Conservation (phyloP, 2,888 invertebrate species). For the Brachylomia viminalis region DNA sequence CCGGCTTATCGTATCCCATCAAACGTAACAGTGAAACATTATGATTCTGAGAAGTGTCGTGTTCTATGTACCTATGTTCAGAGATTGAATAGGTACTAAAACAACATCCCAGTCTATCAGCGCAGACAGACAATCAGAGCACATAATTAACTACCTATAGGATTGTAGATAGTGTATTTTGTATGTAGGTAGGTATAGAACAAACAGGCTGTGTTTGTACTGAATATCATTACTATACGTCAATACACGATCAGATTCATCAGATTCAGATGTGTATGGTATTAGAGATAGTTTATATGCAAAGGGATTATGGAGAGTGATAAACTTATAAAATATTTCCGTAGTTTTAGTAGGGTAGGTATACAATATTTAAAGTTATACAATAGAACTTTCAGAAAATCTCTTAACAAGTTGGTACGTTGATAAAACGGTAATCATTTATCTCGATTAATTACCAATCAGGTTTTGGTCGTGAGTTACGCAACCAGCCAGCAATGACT, state of each 20-base stretch:
- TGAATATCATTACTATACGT: slow-evolving; percentile 52
- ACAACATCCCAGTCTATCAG: slow-evolving; percentile 34
- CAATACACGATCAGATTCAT: slow-evolving; percentile 42
- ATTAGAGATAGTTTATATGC: slow-evolving; percentile 14
- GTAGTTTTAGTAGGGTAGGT: neutral
- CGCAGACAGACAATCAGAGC: slow-evolving; percentile 41
- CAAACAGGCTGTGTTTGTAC: slow-evolving; percentile 42
- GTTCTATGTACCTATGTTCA: neutral
- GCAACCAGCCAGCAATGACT: neutral
- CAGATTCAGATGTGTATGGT: slow-evolving; percentile 25
- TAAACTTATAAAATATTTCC: neutral
- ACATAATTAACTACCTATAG: slow-evolving; percentile 42
- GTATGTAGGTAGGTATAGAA: slow-evolving; percentile 6
- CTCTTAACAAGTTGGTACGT: too few relatives aligned
- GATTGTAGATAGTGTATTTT: slow-evolving; percentile 25
- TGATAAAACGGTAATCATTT: neutral
- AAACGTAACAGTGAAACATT: slow-evolving; percentile 12
- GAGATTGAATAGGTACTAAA: slow-evolving; percentile 37
- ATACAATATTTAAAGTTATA: too few relatives aligned
- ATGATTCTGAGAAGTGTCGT: slow-evolving; percentile 3
- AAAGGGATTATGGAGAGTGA: neutral
- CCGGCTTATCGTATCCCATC: slow-evolving; percentile 6
- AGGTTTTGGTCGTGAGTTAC: neutral
- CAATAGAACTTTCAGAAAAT: too few relatives aligned
- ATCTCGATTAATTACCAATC: neutral